Evolutionary conservation across 1,140 invertebrate species (phyloP).

Genomic region (Pristionchus pacificus): DNA sequence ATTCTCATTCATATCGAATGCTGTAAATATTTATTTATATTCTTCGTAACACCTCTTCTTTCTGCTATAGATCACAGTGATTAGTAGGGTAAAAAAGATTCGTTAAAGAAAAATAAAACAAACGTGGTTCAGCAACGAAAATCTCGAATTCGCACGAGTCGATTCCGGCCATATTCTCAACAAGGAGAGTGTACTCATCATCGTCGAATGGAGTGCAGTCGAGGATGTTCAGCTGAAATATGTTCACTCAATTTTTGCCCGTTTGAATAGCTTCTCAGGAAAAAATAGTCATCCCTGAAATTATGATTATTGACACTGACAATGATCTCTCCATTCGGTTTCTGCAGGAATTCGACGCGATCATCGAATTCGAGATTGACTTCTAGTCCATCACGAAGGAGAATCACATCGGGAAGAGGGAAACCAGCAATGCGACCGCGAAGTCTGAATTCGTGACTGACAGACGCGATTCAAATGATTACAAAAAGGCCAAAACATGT

Average conservation of each 20-base stretch:
- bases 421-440: constrained; percentile 23
- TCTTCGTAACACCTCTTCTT: constrained; percentile 1
- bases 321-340: not conserved
- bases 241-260: not conserved
- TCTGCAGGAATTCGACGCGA: not conserved
- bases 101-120: not conserved
- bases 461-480: no score
- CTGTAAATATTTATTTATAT: not conserved
- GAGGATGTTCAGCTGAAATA: not conserved
- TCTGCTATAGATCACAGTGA: not conserved
- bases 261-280: no score
- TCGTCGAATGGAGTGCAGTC: constrained; percentile 25
- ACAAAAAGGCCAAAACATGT: not conserved
- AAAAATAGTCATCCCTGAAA: not conserved
- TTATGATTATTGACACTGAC: no score
- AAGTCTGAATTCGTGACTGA: constrained; percentile 19
- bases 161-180: constrained; percentile 29
- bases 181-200: constrained; percentile 31
- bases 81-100: no score
- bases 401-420: constrained; percentile 28
- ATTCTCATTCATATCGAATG: not conserved
- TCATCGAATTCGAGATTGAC: constrained; percentile 11
- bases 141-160: constrained; percentile 31
- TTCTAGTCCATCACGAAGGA: constrained; percentile 29
- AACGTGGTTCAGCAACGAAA: constrained; percentile 3